phyloP scores from a whole-genome alignment of 2,797 vertebrate genomes.

The Vespertilio murinus region DNA sequence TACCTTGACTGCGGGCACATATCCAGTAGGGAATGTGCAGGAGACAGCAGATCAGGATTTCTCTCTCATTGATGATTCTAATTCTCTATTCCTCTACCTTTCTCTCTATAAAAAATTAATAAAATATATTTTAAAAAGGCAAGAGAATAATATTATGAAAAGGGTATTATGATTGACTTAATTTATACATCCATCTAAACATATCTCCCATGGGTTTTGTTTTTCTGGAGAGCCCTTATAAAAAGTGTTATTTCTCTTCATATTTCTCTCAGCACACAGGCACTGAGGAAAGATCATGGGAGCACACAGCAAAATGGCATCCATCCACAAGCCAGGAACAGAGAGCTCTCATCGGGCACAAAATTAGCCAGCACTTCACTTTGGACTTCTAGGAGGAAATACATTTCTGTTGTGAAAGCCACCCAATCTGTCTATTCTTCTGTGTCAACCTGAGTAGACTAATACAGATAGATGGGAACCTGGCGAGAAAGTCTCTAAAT shows the following conservation, averaged over 20 bases:
- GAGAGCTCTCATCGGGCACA: neutral
- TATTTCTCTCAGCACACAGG: neutral
- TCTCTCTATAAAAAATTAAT: too few species aligned
- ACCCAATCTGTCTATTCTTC: neutral
- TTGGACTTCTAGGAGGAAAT: neutral
- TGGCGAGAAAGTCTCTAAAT: neutral
- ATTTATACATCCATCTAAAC: neutral
- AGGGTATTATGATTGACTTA: neutral
- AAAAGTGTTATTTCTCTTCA: neutral
- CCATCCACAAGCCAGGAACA: neutral
- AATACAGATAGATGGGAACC: neutral
- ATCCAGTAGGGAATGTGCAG: too few species aligned
- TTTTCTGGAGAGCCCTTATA: neutral
- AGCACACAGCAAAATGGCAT: neutral
- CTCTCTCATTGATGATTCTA: too few species aligned
- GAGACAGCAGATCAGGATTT: too few species aligned
- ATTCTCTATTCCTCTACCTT: too few species aligned
- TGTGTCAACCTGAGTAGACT: neutral
- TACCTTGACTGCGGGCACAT: too few species aligned
- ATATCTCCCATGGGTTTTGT: neutral
- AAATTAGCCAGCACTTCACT: neutral
- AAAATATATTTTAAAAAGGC: neutral
- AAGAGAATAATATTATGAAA: neutral
- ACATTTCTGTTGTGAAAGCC: neutral
- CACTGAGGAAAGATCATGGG: neutral